Evolutionary conservation across 2,888 invertebrate species (phyloP).

Genomic region (Didymodactylos carnosus): DNA sequence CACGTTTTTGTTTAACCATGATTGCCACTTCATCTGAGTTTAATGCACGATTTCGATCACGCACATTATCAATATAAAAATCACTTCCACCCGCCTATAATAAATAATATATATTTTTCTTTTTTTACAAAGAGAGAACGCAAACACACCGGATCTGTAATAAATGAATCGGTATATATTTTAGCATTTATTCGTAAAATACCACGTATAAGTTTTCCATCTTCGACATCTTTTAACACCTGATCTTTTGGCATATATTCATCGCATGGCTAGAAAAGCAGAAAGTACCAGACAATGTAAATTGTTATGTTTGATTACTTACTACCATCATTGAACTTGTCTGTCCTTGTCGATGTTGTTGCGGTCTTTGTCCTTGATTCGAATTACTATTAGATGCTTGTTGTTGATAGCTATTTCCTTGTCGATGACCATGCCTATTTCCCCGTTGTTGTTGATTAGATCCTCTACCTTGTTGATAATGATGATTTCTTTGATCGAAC

Average conservation of each 20-base stretch:
- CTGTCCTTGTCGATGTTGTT: not conserved
- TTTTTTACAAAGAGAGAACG: not conserved
- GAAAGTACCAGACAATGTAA: not conserved
- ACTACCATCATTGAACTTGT: not conserved
- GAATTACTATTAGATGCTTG: too few species aligned
- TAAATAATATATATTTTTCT: not conserved
- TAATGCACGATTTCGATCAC: slow-evolving; percentile 56
- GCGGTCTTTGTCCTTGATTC: not conserved
- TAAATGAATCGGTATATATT: slow-evolving; percentile 9
- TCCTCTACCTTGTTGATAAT: too few species aligned
- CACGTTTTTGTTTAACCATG: slow-evolving; percentile 21
- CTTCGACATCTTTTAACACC: not conserved
- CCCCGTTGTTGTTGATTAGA: not conserved
- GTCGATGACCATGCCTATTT: not conserved
- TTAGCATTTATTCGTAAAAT: slow-evolving; percentile 6
- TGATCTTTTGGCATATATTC: slow-evolving; percentile 1
- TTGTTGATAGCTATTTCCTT: too few species aligned
- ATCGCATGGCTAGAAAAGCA: not conserved
- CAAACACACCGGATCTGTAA: slow-evolving; percentile 13
- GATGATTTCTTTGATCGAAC: not conserved
- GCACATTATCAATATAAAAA: slow-evolving; percentile 49
- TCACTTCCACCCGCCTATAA: slow-evolving; percentile 36
- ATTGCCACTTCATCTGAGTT: slow-evolving; percentile 60
- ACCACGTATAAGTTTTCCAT: not conserved
- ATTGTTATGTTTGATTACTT: not conserved